Conservation (phyloP, 1,140 invertebrate species). For the Mactra quadrangularis region DNA sequence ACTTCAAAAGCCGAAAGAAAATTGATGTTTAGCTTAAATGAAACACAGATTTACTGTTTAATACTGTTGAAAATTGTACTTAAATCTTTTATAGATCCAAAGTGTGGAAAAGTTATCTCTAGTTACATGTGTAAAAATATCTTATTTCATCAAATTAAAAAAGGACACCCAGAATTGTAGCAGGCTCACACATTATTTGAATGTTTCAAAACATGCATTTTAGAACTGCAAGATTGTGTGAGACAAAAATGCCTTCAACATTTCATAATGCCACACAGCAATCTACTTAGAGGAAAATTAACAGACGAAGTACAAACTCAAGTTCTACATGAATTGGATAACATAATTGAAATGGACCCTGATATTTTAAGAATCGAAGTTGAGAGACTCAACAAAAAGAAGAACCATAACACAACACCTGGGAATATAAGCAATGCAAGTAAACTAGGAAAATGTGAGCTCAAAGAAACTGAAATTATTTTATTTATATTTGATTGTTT, state of each 20-base stretch:
- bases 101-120: not conserved
- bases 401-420: too few species aligned
- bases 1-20: not conserved
- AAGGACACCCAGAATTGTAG: not conserved
- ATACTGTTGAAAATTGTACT: conserved; percentile 33
- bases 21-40: conserved; percentile 38
- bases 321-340: not conserved
- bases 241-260: not conserved
- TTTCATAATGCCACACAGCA: conserved; percentile 9
- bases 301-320: not conserved
- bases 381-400: too few species aligned
- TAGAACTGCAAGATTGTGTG: not conserved
- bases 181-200: not conserved
- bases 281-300: not conserved
- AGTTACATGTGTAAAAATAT: conserved; percentile 33
- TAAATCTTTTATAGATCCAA: not conserved
- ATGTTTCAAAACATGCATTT: not conserved
- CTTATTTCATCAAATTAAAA: conserved; percentile 13
- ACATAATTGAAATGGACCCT: not conserved
- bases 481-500: too few species aligned
- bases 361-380: too few species aligned
- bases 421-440: too few species aligned
- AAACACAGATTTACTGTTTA: conserved; percentile 11
- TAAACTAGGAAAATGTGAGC: too few species aligned
- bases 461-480: too few species aligned